Percentiles rank a stretch among this genome's conserved stretches.
Conservation (phyloP, 2,113 vertebrate species). For the Phaethornis superciliosus region DNA sequence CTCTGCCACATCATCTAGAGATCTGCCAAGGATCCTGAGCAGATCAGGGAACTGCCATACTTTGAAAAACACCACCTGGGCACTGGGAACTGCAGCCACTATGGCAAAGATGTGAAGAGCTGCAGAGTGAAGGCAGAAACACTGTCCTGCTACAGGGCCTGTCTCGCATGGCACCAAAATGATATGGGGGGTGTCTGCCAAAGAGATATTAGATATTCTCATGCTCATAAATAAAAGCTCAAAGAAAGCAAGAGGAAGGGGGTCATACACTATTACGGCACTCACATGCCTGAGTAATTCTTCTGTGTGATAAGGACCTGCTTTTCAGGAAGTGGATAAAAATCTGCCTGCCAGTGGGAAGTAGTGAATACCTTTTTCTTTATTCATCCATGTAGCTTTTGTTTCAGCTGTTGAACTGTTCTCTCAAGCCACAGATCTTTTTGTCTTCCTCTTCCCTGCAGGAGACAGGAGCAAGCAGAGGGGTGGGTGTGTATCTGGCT, state of each 20-base stretch:
- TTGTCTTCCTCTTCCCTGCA: too few species aligned
- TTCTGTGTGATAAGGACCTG: fast-evolving
- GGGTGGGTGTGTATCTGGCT: neutral
- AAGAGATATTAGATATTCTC: neutral
- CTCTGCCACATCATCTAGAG: neutral
- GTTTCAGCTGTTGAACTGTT: neutral
- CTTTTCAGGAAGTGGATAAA: neutral
- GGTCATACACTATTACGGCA: neutral
- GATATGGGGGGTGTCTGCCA: too few species aligned
- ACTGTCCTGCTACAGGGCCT: neutral
- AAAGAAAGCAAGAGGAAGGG: neutral
- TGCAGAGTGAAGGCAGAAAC: neutral
- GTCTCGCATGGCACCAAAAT: fast-evolving
- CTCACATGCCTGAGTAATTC: neutral
- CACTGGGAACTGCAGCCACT: neutral
- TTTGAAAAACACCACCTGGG: neutral
- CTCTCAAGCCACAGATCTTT: fast-evolving
- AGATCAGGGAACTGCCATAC: neutral
- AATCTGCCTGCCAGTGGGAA: neutral
- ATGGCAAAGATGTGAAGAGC: neutral
- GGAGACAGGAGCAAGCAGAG: fast-evolving
- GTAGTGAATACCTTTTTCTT: neutral
- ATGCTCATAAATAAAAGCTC: neutral
- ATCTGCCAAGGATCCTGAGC: neutral
- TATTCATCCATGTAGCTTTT: fast-evolving